These are phyloP conservation scores for Nomada goodeniana DNA, from an alignment of 2,888 invertebrate species.

Conservation along the genomic window DNA sequence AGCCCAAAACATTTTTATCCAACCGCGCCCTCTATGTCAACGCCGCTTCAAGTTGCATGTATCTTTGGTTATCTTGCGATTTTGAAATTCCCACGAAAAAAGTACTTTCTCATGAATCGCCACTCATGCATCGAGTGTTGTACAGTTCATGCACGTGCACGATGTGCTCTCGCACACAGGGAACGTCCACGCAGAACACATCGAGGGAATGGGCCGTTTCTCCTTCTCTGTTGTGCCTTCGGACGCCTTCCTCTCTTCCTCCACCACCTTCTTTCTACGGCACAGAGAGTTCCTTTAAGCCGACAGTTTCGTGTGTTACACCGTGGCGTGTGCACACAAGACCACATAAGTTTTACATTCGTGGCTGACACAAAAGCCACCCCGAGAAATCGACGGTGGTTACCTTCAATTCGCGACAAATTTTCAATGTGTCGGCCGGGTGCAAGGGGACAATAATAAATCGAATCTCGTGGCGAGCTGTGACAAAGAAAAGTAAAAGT, in stretches of 20 bases:
- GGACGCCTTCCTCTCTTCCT: conserved; percentile 44
- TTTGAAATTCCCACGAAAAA: conserved; percentile 30
- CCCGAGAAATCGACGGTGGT: conserved; percentile 4
- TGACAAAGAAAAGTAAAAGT: conserved; percentile 53
- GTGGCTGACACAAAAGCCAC: conserved; percentile 41
- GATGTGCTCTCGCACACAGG: neutral
- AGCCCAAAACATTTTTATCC: conserved; percentile 6
- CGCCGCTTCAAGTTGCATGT: neutral
- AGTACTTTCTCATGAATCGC: neutral
- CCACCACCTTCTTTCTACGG: conserved; percentile 58
- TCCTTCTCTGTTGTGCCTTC: conserved; percentile 55
- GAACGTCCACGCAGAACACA: conserved; percentile 20
- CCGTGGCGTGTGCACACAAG: conserved; percentile 68
- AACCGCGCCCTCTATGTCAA: conserved; percentile 28
- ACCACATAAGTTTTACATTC: conserved; percentile 35
- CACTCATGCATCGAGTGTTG: neutral
- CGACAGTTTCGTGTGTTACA: conserved; percentile 76
- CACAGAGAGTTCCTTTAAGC: conserved; percentile 69
- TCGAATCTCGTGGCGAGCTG: neutral
- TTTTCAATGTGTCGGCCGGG: conserved; percentile 64
- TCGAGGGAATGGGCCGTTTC: conserved; percentile 60
- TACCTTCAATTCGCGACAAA: conserved; percentile 31
- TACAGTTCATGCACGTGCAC: neutral
- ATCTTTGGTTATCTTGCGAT: neutral
- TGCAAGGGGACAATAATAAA: conserved; percentile 24